Evolutionary conservation across 2,113 vertebrate genomes (phyloP).

Genomic region (rabbit (Oryctolagus cuniculus)): mOryCun1.1 NC_091435.1:29116501-29117000

Average conservation of each 20-base stretch:
- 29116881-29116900: conserved; percentile 52
- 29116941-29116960: conserved; percentile 42
- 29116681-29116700: no score
- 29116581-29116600: no score
- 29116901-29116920: conserved; percentile 47
- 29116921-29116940: conserved; percentile 66
- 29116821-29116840: background rate
- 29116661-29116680: no score
- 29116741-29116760: background rate
- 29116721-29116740: no score
- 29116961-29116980: conserved; percentile 55
- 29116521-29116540: no score
- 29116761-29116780: conserved; percentile 1
- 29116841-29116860: conserved; percentile 45
- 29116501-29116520: no score
- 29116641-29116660: no score
- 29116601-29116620: no score
- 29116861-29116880: conserved; percentile 50
- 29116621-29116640: no score
- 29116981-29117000: conserved; percentile 24
- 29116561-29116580: no score
- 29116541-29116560: no score
- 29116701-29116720: no score
- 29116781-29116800: conserved; percentile 11
- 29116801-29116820: background rate